Conservation (phyloP, 2,888 invertebrate species). For the Campopleginae sp. region DNA sequence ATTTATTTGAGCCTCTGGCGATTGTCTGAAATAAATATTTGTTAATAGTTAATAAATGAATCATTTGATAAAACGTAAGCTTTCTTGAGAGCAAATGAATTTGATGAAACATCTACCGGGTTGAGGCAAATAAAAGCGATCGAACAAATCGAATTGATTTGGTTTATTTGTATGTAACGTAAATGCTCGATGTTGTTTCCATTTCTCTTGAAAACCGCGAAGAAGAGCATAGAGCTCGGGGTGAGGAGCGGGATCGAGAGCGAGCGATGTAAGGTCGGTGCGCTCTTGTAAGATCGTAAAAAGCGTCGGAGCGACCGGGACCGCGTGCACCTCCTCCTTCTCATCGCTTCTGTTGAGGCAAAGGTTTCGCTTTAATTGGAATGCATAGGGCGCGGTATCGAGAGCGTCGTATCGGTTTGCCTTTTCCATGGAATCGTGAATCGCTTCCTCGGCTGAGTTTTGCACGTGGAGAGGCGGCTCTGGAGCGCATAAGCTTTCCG, state of each 20-base stretch:
- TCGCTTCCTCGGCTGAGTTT: conserved; percentile 70
- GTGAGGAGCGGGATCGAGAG: conserved; percentile 55
- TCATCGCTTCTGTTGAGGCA: conserved; percentile 70
- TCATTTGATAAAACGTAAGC: too few relatives aligned
- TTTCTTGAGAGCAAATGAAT: too few relatives aligned
- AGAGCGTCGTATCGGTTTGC: conserved; percentile 75
- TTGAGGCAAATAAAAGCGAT: too few relatives aligned
- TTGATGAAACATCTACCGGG: too few relatives aligned
- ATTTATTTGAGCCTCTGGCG: too few relatives aligned
- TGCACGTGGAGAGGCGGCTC: conserved; percentile 2
- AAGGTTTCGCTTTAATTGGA: conserved; percentile 81
- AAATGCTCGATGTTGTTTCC: conserved; percentile 38
- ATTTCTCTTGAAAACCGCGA: conserved; percentile 41
- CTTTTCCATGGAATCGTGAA: conserved; percentile 82
- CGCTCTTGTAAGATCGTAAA: conserved; percentile 62
- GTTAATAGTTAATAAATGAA: too few relatives aligned
- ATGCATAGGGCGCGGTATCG: conserved; percentile 76
- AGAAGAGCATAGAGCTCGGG: conserved; percentile 56
- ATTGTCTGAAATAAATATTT: too few relatives aligned
- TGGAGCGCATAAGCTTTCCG: conserved; percentile 36
- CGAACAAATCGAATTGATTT: neutral
- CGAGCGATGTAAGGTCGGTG: conserved; percentile 62
- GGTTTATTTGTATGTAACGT: conserved; percentile 26
- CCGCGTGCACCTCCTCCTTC: conserved; percentile 61
- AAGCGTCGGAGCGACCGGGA: conserved; percentile 69